phyloP scores from a whole-genome alignment of 2,797 vertebrate genomes.

The Pangasius macronema region DNA sequence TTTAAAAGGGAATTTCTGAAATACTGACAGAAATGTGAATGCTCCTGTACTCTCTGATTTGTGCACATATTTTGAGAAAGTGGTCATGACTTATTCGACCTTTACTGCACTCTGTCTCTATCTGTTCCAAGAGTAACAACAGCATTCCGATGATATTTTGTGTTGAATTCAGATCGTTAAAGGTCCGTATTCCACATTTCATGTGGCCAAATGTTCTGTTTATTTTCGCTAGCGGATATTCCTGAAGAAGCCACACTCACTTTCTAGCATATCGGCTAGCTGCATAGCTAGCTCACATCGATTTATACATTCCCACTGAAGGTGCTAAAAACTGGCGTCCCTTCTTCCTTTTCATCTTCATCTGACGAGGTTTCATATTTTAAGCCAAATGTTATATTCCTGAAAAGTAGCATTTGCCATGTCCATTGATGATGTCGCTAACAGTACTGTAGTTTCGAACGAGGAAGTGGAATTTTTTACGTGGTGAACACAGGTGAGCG shows the following conservation, averaged over 20 bases:
- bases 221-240: no score
- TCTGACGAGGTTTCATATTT: neutral
- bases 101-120: neutral
- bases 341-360: neutral
- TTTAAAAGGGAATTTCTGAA: neutral
- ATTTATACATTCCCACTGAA: neutral
- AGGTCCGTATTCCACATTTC: neutral
- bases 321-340: neutral
- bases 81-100: neutral
- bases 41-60: neutral
- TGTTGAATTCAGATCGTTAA: neutral
- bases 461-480: no score
- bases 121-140: neutral
- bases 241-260: no score
- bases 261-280: no score
- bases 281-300: no score
- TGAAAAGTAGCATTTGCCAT: no score
- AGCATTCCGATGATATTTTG: neutral
- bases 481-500: no score
- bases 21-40: neutral
- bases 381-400: neutral
- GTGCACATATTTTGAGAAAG: neutral
- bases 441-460: no score
- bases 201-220: neutral
- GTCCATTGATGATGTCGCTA: no score